Evolutionary conservation across 2,888 invertebrate species (phyloP).

Genomic region (Drosophila silvestris): DNA sequence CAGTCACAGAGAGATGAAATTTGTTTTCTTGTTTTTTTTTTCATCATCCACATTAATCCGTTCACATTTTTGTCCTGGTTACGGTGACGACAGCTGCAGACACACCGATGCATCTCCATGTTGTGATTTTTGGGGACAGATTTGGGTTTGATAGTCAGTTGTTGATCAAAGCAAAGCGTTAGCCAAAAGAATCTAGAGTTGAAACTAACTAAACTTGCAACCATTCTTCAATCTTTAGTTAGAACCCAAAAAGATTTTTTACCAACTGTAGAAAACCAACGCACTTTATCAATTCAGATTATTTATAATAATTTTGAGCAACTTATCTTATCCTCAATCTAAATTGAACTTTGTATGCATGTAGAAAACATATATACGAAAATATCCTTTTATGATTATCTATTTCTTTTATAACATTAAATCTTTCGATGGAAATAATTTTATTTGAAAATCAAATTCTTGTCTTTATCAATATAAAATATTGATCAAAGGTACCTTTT

Average conservation of each 20-base stretch:
- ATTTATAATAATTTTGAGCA: not conserved
- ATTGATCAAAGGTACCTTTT: not conserved
- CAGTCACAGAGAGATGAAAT: conserved; percentile 32
- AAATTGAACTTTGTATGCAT: not conserved
- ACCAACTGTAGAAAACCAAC: not conserved
- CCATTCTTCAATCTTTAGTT: not conserved
- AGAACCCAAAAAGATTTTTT: not conserved
- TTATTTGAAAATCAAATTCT: not conserved
- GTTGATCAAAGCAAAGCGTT: conserved; percentile 33
- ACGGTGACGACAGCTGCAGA: conserved; percentile 41
- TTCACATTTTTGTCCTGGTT: conserved; percentile 36
- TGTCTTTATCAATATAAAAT: not conserved
- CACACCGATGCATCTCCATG: conserved; percentile 51
- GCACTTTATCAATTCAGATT: not conserved
- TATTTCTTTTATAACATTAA: not conserved
- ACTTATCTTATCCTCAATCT: not conserved
- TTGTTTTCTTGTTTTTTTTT: not conserved
- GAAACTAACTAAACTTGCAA: not conserved
- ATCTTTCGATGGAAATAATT: not conserved
- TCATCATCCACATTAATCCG: conserved; percentile 27
- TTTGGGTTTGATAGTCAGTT: not conserved
- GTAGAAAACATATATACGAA: conserved; percentile 10
- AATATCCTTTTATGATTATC: not conserved
- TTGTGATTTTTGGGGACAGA: conserved; percentile 21
- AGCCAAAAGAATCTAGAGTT: conserved; percentile 3